Evolutionary conservation across 1,140 invertebrate genomes (phyloP).

Genomic region (Trypoxylus dichotomus): DNA sequence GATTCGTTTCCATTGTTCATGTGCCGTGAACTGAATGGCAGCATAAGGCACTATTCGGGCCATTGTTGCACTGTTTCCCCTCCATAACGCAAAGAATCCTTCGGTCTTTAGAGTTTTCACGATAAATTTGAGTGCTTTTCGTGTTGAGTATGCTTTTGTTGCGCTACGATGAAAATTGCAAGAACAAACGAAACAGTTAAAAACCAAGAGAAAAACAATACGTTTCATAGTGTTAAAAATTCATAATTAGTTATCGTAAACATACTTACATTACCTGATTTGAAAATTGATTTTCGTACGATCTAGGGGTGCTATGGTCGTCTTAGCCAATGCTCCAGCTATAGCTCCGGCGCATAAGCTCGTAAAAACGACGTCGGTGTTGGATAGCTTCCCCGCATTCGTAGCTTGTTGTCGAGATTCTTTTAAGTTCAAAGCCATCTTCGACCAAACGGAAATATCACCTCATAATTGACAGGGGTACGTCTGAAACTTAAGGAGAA

Average conservation of each 20-base stretch:
- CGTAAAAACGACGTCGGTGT: constrained; percentile 63
- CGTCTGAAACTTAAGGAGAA: background rate
- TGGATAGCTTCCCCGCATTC: constrained; percentile 44
- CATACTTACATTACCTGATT: constrained; percentile 61
- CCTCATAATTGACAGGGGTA: constrained; percentile 27
- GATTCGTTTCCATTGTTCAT: constrained; percentile 93
- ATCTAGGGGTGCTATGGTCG: constrained; percentile 94
- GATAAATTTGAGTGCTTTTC: constrained; percentile 79
- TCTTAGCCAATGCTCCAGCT: constrained; percentile 95
- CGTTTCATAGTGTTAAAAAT: background rate
- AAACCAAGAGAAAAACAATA: no score
- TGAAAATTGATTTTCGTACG: constrained; percentile 99
- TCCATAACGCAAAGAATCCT: constrained; percentile 84
- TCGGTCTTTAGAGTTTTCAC: constrained; percentile 68
- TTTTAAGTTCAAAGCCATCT: constrained; percentile 38
- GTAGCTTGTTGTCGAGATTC: constrained; percentile 16
- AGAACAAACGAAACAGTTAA: background rate
- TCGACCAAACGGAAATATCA: constrained; percentile 34
- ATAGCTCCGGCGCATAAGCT: constrained; percentile 79
- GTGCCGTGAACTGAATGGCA: constrained; percentile 94
- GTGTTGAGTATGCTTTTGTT: constrained; percentile 72
- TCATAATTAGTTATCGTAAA: constrained; percentile 7
- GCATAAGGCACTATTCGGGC: constrained; percentile 95
- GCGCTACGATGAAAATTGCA: constrained; percentile 55
- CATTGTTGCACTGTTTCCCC: constrained; percentile 98